Evolutionary conservation across 2,113 vertebrate species (phyloP), one percentile per base, ranked within the genome.

Genomic region (Tauraco erythrolophus): DNA sequence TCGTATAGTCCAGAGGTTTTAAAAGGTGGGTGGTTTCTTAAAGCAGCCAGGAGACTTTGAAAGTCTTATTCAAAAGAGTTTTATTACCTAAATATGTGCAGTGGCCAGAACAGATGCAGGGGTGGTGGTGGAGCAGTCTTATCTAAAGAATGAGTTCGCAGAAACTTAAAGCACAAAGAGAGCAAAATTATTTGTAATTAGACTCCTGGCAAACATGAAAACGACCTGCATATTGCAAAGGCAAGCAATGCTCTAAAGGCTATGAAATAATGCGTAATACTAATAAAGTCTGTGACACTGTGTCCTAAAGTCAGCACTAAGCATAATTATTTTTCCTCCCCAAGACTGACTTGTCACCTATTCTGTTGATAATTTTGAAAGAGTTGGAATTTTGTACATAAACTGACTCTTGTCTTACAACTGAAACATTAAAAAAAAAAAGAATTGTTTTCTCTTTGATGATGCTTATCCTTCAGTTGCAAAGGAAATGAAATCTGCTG

Each of bases 211-310:
- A 93, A 74, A 87, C 17, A 28, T 15, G 10, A 66, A 71, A 61
- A 37, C 0, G 3, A 39, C 7, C 31, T 85, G 79, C 28, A 56
- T 1, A 0, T 45, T 25, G 10, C 33, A 62, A 72, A 54, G n/a
- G 11, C 39, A 76, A 56, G 19, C 30, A 71, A 35, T 86, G 30
- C 31, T 74, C 54, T 91, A 53, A 90, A 91, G 53, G 25, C 21
- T 46, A n/a, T 72, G 51, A 84, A 88, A 82, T 37, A 89, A 50
- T 37, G 39, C 66, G 68, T 23, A 54, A 84, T 39, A 48, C 53
- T 66, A 37, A n/a, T 54, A 51, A 89, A 94, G 43, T 13, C 23
- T 78, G 54, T 65, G 64, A 72, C 25, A 56, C 39, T 65, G 8
- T 31, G 19, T 70, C 69, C 87, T 81, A 74, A 51, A 93, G 77